Conservation (phyloP, 2,888 invertebrate genomes). For the Clivina fossor region DNA sequence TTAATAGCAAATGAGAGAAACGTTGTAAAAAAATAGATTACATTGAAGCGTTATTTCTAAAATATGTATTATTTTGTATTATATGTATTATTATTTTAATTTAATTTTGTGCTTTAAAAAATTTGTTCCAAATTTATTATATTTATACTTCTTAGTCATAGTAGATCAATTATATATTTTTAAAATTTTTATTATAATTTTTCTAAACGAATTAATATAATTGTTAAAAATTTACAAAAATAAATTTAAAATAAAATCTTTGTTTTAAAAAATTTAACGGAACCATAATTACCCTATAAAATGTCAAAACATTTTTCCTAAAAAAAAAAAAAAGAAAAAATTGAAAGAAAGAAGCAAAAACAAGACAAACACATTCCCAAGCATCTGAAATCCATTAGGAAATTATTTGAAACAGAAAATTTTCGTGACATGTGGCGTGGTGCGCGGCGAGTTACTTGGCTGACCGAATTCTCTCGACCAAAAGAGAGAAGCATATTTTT, state of each 20-base stretch:
- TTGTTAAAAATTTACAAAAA: background rate
- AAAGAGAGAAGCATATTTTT: too few species aligned
- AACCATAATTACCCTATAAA: background rate
- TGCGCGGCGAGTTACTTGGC: background rate
- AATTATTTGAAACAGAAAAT: slow-evolving; percentile 19
- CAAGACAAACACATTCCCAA: background rate
- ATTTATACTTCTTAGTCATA: too few species aligned
- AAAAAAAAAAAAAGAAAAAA: background rate
- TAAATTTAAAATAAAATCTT: background rate
- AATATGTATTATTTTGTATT: too few species aligned
- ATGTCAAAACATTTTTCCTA: background rate
- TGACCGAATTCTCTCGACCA: too few species aligned
- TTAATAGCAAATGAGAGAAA: too few species aligned
- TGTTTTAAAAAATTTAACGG: background rate
- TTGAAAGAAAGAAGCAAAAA: background rate
- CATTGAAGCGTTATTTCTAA: too few species aligned
- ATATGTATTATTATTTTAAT: too few species aligned
- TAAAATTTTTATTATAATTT: background rate
- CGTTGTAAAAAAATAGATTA: too few species aligned
- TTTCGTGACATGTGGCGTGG: slow-evolving; percentile 5
- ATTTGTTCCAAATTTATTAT: too few species aligned
- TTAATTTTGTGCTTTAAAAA: too few species aligned
- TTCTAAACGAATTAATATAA: background rate
- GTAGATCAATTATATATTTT: too few species aligned
- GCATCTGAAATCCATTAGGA: slow-evolving; percentile 11